These are phyloP conservation scores for Lycocerus yunnanus DNA, from an alignment of 2,888 invertebrate genomes.

Conservation along the genomic window DNA sequence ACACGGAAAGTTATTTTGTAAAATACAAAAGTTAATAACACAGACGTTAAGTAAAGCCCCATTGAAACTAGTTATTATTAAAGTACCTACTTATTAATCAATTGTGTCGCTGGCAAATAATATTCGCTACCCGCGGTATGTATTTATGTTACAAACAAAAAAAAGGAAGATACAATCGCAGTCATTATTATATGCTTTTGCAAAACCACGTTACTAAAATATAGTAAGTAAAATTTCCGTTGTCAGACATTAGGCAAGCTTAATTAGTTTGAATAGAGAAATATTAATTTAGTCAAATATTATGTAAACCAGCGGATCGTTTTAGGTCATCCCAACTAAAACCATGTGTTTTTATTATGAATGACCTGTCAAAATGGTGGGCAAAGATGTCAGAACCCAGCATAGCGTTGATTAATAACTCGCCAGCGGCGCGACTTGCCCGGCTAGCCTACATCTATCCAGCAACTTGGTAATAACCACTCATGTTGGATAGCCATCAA, in stretches of 20 bases:
- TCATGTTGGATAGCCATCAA: constrained; percentile 53
- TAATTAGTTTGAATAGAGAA: constrained; percentile 13
- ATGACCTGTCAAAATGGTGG: constrained; percentile 52
- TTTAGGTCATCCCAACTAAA: constrained; percentile 30
- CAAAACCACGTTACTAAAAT: background rate
- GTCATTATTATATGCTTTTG: background rate
- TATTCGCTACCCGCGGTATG: background rate
- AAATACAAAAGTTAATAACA: background rate
- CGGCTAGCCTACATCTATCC: constrained; percentile 49
- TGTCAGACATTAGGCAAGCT: constrained; percentile 12
- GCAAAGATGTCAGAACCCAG: constrained; percentile 51
- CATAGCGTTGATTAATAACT: constrained; percentile 49
- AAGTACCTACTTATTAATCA: background rate
- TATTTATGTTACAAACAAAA: background rate
- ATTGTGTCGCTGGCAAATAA: background rate
- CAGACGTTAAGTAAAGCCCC: background rate
- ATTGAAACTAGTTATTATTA: background rate
- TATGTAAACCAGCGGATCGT: constrained; percentile 28
- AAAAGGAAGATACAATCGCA: background rate
- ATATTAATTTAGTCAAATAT: constrained; percentile 24
- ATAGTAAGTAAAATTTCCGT: background rate
- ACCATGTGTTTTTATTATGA: constrained; percentile 52
- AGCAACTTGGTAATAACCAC: constrained; percentile 51
- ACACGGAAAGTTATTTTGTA: background rate
- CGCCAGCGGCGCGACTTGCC: constrained; percentile 45